These are phyloP conservation scores for Cavia aperea DNA, from an alignment of 2,113 vertebrate species.

Conservation along the genomic window DNA sequence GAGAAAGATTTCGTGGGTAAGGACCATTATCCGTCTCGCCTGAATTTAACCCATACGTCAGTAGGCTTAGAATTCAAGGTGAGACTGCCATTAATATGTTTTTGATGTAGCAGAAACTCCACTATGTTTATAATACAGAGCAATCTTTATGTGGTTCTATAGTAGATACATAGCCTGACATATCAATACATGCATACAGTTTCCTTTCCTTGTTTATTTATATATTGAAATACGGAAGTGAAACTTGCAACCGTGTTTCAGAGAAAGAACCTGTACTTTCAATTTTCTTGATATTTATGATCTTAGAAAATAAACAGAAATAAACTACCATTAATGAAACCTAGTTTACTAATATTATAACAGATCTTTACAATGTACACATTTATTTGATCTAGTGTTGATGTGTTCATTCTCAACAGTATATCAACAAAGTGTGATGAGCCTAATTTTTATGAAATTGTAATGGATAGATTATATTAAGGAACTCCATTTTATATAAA, in stretches of 20 bases:
- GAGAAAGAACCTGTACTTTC: neutral
- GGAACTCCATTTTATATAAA: neutral
- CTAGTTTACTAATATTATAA: neutral
- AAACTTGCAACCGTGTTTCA: neutral
- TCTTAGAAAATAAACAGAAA: neutral
- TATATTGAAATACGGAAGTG: neutral
- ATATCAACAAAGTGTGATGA: neutral
- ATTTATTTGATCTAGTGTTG: slow-evolving; percentile 2
- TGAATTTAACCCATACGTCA: neutral
- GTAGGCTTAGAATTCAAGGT: neutral
- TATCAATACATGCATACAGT: neutral
- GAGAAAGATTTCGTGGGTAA: neutral
- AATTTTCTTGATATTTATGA: neutral
- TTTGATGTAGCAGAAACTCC: neutral
- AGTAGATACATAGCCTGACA: neutral
- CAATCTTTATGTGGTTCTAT: neutral
- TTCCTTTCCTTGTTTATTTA: neutral
- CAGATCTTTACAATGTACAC: neutral
- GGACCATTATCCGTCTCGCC: neutral
- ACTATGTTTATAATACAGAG: neutral
- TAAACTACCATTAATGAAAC: neutral
- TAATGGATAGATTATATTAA: neutral
- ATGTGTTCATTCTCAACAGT: neutral
- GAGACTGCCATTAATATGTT: neutral
- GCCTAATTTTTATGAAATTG: neutral